Evolutionary conservation across 2,888 invertebrate genomes (phyloP).

Genomic region (Hydrotaea diabolus): DNA sequence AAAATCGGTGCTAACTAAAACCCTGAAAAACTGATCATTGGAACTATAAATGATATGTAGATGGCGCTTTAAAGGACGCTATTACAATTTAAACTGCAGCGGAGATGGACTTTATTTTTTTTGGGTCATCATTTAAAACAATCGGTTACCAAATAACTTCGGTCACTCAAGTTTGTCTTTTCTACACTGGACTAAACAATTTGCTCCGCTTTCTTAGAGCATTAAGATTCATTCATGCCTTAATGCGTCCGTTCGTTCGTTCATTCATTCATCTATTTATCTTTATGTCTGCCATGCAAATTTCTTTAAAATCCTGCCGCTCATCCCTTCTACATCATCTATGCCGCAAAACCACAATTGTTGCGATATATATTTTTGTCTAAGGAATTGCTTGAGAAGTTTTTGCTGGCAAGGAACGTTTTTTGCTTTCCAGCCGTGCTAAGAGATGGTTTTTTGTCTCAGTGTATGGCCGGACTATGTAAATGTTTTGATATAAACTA

Average conservation of each 20-base stretch:
- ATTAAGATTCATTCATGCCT: slow-evolving; percentile 45
- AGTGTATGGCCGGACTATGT: slow-evolving; percentile 12
- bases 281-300: slow-evolving; percentile 66
- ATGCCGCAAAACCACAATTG: slow-evolving; percentile 15
- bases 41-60: no score
- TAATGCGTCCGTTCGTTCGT: slow-evolving; percentile 27
- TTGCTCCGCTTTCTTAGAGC: background rate
- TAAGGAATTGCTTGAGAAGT: slow-evolving; percentile 5
- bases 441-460: slow-evolving; percentile 8
- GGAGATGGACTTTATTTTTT: no score
- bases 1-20: no score
- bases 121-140: no score
- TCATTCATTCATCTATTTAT: slow-evolving; percentile 56
- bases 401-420: slow-evolving; percentile 11
- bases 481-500: slow-evolving; percentile 25
- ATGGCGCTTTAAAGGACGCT: no score
- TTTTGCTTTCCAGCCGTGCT: background rate
- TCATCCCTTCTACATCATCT: background rate
- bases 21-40: no score
- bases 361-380: slow-evolving; percentile 14
- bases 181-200: no score
- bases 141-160: no score
- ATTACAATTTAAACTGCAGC: no score
- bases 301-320: slow-evolving; percentile 31
- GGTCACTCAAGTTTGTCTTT: no score